Base-by-base conservation (phyloP, 2,888 invertebrate species). In the Ceraclea dissimilis region DNA sequence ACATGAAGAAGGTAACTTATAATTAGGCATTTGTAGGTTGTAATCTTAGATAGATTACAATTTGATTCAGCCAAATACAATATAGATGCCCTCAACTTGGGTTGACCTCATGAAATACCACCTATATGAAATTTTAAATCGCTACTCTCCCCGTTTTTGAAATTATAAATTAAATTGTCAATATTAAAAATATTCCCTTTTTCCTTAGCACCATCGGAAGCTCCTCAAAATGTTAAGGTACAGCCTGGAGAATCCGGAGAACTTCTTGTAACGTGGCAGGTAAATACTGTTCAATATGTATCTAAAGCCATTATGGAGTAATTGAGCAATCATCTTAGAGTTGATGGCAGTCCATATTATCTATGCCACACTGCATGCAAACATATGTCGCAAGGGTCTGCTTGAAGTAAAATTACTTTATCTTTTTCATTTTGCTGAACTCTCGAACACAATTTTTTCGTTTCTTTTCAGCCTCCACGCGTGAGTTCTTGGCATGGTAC, bases 211-310 rank as follows among this genome's bases (percentile, higher is more conserved):
- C 89, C 89, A 4, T 83, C 85, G 0, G 88, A 88, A 63, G 81
- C 88, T 1, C 88, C 89, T 0, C 78, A 80, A 43, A 83, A 86
- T 65, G 83, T 89, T 0, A 81, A 83, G 68, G 83, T 87, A 0
- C 82, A 84, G 67, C 82, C 88, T 0, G 80, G 84, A 4, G 82
- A 82, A 26, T 84, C 87, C 5, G 84, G 85, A 58, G 84, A 88
- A 63, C 69, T 90, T 31, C 77, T 85, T 60, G 79, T 89, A 1
- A 82, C 83, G 64, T 90, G 90, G 90, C 83, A 84, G 81, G 86
- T 85, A 69, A 70, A 18, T n/a, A 39, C 13, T 21, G 8, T 20
- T 26, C 46, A 20, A 49, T 47, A 21, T 20, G 10, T 31, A 31
- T 8, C 31, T 31, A 6, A 8, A 8, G 11, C 6, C 6, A 31